Base-by-base conservation (phyloP, 2,888 invertebrate species). In the Amiota communis region DNA sequence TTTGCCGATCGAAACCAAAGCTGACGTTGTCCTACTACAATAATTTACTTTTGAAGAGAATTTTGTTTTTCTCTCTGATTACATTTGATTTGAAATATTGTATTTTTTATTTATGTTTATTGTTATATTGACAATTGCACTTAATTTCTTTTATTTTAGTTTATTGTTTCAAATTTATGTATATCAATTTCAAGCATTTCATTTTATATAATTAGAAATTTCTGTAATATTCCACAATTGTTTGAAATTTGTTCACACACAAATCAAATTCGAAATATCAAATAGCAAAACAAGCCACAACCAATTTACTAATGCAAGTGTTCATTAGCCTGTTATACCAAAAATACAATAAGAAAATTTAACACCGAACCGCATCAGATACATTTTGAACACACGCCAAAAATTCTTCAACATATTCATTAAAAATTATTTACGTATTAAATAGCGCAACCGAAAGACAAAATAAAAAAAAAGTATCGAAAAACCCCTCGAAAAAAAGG, bases 401-500 rank as follows among this genome's bases (percentile, higher is more conserved):
- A 77, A 77, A 81, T 81, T 79, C 81, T 80, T 84, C 81, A 70
- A 80, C 76, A 78, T 79, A 79, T 84, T 85, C 80, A 83, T 83
- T 84, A 83, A 78, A 80, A 84, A 84, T 84, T 82, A 82, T 83
- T 80, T 78, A 80, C 83, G 85, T 81, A 84, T 82, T 81, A 81
- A 83, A 78, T 79, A 78, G 80, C 80, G 78, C 76, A 78, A 72
- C 77, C 75, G 71, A 36, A 36, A 36, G 36, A 72, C 64, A 76
- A 63, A 73, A 73, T 75, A 75, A 59, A 70, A 71, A 51, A 23
- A 23, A 23, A 23, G 53, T 51, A 20, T 23, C 72, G 75, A 48
- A 48, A 49, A 17, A 70, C 64, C n/a, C 6, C 48, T 65, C 20
- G 11, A 11, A 65, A 48, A n/a, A 47, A 68, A 12, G 20, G 67